Evolutionary conservation across 2,113 vertebrate genomes (phyloP), one percentile per base, ranked within the genome.

Genomic region (Raja brachyura): DNA sequence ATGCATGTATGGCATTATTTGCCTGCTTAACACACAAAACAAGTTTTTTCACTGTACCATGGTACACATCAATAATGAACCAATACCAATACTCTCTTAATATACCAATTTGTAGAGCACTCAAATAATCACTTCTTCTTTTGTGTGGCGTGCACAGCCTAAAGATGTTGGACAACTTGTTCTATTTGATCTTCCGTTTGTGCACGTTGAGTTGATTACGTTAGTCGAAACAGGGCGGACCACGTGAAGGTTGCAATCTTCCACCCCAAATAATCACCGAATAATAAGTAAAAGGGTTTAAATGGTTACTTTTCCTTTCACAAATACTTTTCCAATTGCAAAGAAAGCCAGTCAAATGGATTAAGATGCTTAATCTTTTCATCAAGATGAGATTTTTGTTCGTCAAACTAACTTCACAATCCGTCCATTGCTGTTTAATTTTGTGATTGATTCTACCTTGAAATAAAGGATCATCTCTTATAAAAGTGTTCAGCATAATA

Each of bases 331-430:
- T 54, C 76, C n/a, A 39, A 18, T 22, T 83, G 39, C 39, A 83
- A 83, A 83, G 79, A 83, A 83, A 83, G 39, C 79, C 48, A 56
- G 48, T 83, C 79, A 25, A 81, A 83, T 33, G 39, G 48, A 81
- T 81, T 81, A 16, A 81, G 9, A 16, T 56, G 48, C 39, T 78
- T 56, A 28, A 83, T 83, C 14, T 22, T 73, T 73, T 73, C 70
- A 73, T 83, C 48, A 83, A 83, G 18, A 18, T 83, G 79, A 54
- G 39, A 48, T 83, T 54, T 56, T 20, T 83, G 48, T 25, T 83
- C 8, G 25, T 56, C 56, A 9, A 83, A 83, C 79, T 56, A 83
- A 56, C 79, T 83, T 83, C 79, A 83, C 48, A 39, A 83, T 10
- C 18, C 18, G 70, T 73, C 7, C 22, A 10, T 73, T 73, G 22